phyloP scores from a whole-genome alignment of 35 echinoderm and acorn worm species.

The Ophiothrix spiculata region DNA sequence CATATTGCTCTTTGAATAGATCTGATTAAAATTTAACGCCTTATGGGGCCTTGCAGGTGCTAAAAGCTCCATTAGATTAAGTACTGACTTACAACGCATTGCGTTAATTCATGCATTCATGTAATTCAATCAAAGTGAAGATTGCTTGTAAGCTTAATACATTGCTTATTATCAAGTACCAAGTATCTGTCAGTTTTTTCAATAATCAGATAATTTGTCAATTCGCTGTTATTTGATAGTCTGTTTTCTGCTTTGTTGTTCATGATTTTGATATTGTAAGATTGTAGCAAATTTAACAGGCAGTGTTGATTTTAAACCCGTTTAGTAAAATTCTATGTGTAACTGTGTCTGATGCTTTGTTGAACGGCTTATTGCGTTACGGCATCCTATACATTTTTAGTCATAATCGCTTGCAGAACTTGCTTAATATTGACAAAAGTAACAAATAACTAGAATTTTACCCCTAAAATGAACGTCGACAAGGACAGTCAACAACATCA shows the following conservation, averaged over 20 bases:
- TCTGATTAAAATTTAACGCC: not conserved
- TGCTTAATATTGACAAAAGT: too few relatives aligned
- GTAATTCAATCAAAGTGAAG: not conserved
- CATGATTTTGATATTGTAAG: too few relatives aligned
- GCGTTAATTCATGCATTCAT: not conserved
- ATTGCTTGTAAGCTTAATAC: not conserved
- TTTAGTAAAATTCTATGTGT: too few relatives aligned
- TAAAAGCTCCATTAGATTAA: not conserved
- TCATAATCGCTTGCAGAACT: too few relatives aligned
- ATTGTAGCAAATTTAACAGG: too few relatives aligned
- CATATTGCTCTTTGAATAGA: not conserved
- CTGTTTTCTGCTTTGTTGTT: not conserved
- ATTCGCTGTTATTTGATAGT: not conserved
- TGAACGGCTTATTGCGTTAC: too few relatives aligned
- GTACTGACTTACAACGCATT: not conserved
- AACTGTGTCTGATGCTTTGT: too few relatives aligned
- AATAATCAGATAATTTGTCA: not conserved
- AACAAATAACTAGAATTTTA: too few relatives aligned
- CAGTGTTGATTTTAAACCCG: too few relatives aligned
- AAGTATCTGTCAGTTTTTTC: not conserved
- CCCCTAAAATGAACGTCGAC: too few relatives aligned
- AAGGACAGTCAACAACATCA: too few relatives aligned
- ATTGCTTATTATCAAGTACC: not conserved
- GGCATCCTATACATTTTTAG: too few relatives aligned
- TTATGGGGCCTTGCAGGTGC: not conserved